Base-by-base conservation (phyloP, 2,113 vertebrate genomes). In the Peromyscus californicus region DNA sequence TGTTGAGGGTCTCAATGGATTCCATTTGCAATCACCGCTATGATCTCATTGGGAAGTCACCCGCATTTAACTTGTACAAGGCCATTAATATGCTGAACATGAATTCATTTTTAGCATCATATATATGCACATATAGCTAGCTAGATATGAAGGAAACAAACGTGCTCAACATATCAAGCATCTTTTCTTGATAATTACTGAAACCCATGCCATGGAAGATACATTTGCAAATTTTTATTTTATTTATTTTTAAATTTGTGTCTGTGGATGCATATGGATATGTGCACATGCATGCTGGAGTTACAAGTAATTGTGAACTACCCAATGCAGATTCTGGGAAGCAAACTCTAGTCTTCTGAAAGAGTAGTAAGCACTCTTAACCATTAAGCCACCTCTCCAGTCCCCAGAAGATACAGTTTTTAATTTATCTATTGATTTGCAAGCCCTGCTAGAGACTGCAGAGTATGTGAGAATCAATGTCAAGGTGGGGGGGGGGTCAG, bases 101-200 rank as follows among this genome's bases (percentile, higher is more conserved):
- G 42, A 93, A 57, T 39, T 57, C 10, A 36, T 63, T 94, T 63
- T 87, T 91, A 61, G 19, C 26, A 39, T 70, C 36, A 15, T 39
- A 4, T 70, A 24, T 70, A 51, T 88, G 5, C 19, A 87, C 26
- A 51, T n/a, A 10, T 79, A 79, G 79, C n/a, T 78, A 48, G 21
- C 16, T 16, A 39, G 45, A 29, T 61, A 67, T 51, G 42, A 84
- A 45, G n/a, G 39, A 65, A 10, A 70, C 0, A 13, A 7, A 63
- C 29, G 7, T 84, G 33, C 8, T 45, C 61, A 78, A 17, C 10
- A 69, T 36, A 67, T 12, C 31, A n/a, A 92, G 42, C 21, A 22
- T 31, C 12, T 5, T 80, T 89, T 80, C 29, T 21, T 89, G 24
- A 24, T 97, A 87, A 86, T 86, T 39, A 91, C 42, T 59, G 89